A percentile compares a stretch with the other conserved stretches of the same genome.
phyloP scores from a whole-genome alignment of 1,140 invertebrate species.

The Meloidogyne hapla region DNA sequence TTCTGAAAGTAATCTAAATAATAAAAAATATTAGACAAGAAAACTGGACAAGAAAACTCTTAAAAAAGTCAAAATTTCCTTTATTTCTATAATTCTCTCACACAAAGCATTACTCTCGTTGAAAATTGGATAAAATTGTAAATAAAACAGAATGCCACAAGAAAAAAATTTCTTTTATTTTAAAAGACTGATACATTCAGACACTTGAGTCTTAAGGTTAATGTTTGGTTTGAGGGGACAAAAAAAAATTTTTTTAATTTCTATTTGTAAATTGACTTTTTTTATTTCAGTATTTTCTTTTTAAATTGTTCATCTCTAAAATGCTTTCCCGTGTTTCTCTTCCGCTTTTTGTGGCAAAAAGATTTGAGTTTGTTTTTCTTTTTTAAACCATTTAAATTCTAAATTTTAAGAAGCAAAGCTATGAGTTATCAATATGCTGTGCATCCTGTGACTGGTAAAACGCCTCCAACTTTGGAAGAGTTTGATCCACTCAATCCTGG shows the following conservation, averaged over 20 bases:
- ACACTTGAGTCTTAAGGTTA: no score
- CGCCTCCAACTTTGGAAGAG: constrained; percentile 51
- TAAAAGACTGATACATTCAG: no score
- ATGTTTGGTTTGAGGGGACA: no score
- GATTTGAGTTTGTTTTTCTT: neutral
- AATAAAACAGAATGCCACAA: no score
- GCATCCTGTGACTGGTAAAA: constrained; percentile 47
- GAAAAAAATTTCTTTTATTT: no score
- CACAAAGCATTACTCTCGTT: no score
- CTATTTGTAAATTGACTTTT: neutral
- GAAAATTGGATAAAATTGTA: no score
- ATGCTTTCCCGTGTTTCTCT: neutral
- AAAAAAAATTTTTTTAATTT: neutral
- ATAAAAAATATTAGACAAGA: no score
- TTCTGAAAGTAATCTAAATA: no score
- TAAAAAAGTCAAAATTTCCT: no score
- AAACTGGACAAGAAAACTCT: no score
- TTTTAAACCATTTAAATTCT: neutral
- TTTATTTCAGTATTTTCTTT: neutral
- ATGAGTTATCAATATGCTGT: neutral
- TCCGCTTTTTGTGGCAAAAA: neutral
- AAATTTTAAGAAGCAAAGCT: neutral
- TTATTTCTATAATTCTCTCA: no score
- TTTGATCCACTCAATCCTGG: constrained; percentile 62
- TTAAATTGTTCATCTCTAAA: neutral